These are phyloP conservation scores for Cerceris ruficornis DNA, from an alignment of 2,888 invertebrate genomes.

Conservation along the genomic window DNA sequence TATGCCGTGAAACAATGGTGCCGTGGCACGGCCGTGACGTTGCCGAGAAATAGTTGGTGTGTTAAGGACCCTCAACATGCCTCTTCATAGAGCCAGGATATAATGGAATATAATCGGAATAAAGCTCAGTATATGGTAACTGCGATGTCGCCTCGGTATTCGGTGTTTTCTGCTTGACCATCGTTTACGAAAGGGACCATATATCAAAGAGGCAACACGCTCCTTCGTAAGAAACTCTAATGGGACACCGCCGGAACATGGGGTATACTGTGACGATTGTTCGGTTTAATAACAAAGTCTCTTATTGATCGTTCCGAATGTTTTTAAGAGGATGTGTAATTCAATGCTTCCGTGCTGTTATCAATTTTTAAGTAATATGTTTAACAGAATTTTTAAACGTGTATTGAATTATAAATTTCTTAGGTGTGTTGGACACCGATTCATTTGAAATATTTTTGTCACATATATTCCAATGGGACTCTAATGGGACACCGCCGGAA, in stretches of 20 bases:
- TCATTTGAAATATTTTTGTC: too few relatives aligned
- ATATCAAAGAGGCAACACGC: slow-evolving; percentile 9
- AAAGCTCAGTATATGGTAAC: slow-evolving; percentile 26
- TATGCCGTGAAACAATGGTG: slow-evolving; percentile 54
- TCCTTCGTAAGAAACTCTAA: not conserved
- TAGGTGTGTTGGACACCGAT: too few relatives aligned
- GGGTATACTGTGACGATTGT: not conserved
- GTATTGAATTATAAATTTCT: too few relatives aligned
- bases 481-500: not conserved
- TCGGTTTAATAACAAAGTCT: not conserved
- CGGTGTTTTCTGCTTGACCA: slow-evolving; percentile 22
- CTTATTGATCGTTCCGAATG: not conserved
- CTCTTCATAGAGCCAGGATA: slow-evolving; percentile 43
- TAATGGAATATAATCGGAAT: slow-evolving; percentile 54
- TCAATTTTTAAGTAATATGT: too few relatives aligned
- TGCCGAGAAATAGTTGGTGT: slow-evolving; percentile 48
- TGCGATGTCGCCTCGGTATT: slow-evolving; percentile 32
- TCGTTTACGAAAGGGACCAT: not conserved
- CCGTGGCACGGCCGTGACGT: slow-evolving; percentile 37
- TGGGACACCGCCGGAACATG: not conserved
- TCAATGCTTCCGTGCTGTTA: not conserved
- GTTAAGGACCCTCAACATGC: slow-evolving; percentile 50
- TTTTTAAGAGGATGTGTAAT: not conserved
- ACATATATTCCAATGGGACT: too few relatives aligned
- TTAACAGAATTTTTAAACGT: too few relatives aligned